These are phyloP conservation scores for Cephalopholis sonnerati DNA, from an alignment of 2,113 vertebrate genomes.

Conservation along the genomic window DNA sequence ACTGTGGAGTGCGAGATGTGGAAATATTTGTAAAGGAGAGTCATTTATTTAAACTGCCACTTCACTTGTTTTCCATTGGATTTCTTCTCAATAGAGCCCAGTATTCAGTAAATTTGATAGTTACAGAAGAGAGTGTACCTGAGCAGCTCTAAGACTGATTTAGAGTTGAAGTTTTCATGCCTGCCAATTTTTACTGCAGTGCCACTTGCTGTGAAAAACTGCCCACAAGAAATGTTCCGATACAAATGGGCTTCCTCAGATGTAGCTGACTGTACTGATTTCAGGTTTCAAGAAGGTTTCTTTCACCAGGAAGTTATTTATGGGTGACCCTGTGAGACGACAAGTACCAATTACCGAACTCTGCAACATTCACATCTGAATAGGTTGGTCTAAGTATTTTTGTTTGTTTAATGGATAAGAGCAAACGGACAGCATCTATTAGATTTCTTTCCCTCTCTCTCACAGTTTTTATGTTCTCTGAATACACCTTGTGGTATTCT, in stretches of 20 bases:
- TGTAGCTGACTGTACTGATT: neutral
- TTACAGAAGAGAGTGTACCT: neutral
- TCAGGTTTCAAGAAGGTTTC: neutral
- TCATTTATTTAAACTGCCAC: constrained; percentile 6
- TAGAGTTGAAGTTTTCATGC: neutral
- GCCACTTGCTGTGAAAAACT: constrained; percentile 18
- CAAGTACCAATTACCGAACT: neutral
- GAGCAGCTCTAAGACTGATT: neutral
- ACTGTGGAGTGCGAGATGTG: neutral
- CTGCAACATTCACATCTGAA: neutral
- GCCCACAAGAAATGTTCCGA: neutral
- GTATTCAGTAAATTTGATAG: neutral
- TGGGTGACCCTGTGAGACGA: neutral
- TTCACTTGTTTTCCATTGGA: neutral
- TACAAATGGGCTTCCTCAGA: neutral
- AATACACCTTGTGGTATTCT: neutral
- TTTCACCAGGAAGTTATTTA: neutral
- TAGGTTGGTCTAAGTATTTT: neutral
- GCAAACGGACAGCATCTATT: neutral
- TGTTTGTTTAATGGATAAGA: neutral
- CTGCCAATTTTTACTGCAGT: constrained; percentile 22
- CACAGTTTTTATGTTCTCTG: neutral
- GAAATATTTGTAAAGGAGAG: neutral
- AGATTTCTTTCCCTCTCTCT: neutral
- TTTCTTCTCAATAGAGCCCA: neutral